A percentile compares a stretch with the other conserved stretches of the same genome.
Conservation (phyloP, 2,113 vertebrate species). For the Istiophorus platypterus region DNA sequence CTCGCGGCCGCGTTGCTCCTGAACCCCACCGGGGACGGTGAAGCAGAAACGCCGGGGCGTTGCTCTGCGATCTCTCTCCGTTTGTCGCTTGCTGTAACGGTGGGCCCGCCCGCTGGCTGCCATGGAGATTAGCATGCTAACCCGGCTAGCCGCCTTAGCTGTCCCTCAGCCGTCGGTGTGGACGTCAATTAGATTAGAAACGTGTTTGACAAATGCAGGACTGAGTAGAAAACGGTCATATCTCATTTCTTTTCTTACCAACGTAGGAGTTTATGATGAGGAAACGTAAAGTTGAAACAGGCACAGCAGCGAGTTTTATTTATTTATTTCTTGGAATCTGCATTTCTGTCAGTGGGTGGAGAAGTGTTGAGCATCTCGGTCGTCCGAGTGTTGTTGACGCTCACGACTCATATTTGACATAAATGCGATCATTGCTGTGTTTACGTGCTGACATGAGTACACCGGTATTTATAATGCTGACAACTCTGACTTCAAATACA, state of each 20-base stretch:
- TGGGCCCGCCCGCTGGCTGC: constrained; percentile 67
- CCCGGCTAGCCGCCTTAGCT: constrained; percentile 23
- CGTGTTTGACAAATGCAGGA: background rate
- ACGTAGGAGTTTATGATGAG: background rate
- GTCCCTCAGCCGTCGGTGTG: background rate
- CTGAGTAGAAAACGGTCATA: accelerated
- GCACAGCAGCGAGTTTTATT: background rate
- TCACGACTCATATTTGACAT: background rate
- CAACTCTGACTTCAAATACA: background rate
- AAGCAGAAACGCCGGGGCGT: constrained; percentile 7
- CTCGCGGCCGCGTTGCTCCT: background rate
- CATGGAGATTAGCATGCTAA: constrained; percentile 75
- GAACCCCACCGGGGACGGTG: background rate
- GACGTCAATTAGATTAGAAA: constrained; percentile 27
- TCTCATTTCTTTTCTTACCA: too few relatives aligned
- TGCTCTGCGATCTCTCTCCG: constrained; percentile 31
- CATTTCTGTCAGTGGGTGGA: constrained; percentile 14
- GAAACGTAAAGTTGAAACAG: background rate
- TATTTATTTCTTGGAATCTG: background rate
- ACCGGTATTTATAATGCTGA: background rate
- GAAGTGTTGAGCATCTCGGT: constrained; percentile 5
- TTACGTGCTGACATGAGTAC: background rate
- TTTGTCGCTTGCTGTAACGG: constrained; percentile 38
- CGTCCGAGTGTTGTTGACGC: constrained; percentile 6
- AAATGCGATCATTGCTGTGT: background rate